Conservation (phyloP, 2,888 invertebrate genomes). For the Neocrepidodera transversa region DNA sequence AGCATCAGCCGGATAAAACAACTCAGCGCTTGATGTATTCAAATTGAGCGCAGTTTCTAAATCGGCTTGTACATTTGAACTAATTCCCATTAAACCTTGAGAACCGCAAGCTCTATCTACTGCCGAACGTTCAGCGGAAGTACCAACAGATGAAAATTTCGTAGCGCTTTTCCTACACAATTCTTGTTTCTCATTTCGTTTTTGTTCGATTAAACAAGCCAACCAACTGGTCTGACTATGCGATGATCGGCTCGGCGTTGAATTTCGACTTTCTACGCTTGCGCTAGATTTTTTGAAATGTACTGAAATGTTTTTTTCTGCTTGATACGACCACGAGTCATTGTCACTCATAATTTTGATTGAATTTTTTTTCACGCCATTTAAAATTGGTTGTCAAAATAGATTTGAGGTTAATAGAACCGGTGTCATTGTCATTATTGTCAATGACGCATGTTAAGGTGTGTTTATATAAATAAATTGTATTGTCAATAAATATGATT, state of each 20-base stretch:
- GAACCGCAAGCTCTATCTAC: background rate
- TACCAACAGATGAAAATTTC: background rate
- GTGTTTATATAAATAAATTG: no score
- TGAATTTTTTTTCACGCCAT: no score
- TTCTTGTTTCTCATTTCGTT: background rate
- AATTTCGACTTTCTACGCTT: background rate
- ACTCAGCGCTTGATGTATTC: background rate
- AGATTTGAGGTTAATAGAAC: background rate
- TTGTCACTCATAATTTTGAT: conserved; percentile 4
- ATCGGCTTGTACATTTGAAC: background rate
- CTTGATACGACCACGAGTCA: background rate
- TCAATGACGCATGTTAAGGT: no score
- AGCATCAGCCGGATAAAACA: background rate
- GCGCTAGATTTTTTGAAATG: background rate
- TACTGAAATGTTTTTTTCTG: background rate
- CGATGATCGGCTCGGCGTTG: background rate
- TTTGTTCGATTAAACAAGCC: background rate
- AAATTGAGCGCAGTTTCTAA: background rate
- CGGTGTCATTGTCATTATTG: background rate
- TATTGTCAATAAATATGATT: no score
- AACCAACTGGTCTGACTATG: background rate
- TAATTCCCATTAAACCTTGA: background rate
- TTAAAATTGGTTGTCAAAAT: no score
- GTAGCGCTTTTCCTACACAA: background rate
- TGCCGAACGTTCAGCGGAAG: background rate